Base-by-base conservation (phyloP, 2,888 invertebrate species). In the Stomorhina lunata region DNA sequence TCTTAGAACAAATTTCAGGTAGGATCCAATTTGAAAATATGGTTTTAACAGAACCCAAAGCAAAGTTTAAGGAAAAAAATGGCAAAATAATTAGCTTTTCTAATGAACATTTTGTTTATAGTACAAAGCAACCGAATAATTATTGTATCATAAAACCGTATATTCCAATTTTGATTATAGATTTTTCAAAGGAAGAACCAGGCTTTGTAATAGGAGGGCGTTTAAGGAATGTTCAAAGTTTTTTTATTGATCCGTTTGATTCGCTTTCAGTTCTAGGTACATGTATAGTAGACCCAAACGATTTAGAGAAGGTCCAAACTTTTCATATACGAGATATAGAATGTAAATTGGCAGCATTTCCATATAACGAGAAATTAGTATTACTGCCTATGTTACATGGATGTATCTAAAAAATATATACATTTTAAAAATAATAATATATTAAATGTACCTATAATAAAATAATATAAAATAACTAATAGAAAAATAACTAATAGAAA, bases 291-390 rank as follows among this genome's bases (percentile, higher is more conserved):
- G 17, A 59, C 9, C 17, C 59, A 34, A 57, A 10, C 34, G 45
- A 71, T 71, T 59, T 59, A 34, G 71, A 45, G 1, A 34, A 59
- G 4, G 25, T 59, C 15, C n/a, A 71, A 57, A 34, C 1, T 43
- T 71, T 59, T 71, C 4, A 71, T 45, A 71, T 71, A 48, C 45
- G 48, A 20, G 15, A 71, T 17, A 71, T 59, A 29, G 69, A 69
- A 20, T 53, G 40, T 25, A 55, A 53, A 40, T 55, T 55, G 37
- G 53, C 27, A 53, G 68, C 40, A n/a, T 68, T 68, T 27, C 68
- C 68, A 29, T 27, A 53, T 15, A 17, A 15, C 15, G 40, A 68
- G n/a, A 68, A 55, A 50, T 37, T 40, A 20, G 29, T 69, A 27
- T 69, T 69, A 69, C 43, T 69, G 17, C n/a, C n/a, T n/a, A n/a